A percentile compares a stretch with the other conserved stretches of the same genome.
phyloP scores from a whole-genome alignment of 2,113 vertebrate species.

The Corythaixoides concolor region DNA sequence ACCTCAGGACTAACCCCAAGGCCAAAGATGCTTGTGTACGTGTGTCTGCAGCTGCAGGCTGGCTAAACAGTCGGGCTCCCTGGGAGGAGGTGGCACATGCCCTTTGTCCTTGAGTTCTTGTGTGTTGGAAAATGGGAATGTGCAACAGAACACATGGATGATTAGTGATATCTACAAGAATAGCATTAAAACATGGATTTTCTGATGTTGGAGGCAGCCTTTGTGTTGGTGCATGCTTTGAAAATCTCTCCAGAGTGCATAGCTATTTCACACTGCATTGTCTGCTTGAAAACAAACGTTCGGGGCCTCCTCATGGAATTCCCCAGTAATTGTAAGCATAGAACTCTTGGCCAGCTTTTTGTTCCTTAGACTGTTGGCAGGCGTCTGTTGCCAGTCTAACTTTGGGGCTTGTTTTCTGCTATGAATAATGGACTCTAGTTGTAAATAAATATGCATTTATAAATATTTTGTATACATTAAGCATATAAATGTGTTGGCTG shows the following conservation, averaged over 20 bases:
- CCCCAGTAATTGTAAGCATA: neutral
- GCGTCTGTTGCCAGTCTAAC: neutral
- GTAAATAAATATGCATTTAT: slow-evolving; percentile 79
- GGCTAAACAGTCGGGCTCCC: neutral
- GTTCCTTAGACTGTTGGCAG: slow-evolving; percentile 55
- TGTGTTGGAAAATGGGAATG: neutral
- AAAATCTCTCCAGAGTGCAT: neutral
- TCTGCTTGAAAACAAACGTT: slow-evolving; percentile 20
- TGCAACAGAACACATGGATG: neutral
- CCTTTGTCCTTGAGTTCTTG: neutral
- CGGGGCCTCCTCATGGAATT: slow-evolving; percentile 3
- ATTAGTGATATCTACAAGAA: neutral
- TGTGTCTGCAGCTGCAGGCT: slow-evolving; percentile 25
- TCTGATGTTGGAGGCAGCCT: neutral
- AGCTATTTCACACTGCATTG: slow-evolving; percentile 8
- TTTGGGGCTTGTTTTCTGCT: slow-evolving; percentile 36
- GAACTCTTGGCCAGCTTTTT: slow-evolving; percentile 42
- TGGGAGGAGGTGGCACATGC: neutral
- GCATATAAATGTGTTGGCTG: slow-evolving; percentile 59
- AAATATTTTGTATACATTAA: slow-evolving; percentile 80
- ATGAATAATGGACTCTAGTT: slow-evolving; percentile 46
- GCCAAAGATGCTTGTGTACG: slow-evolving; percentile 64
- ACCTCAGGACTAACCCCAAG: slow-evolving; percentile 76
- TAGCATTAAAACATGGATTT: neutral
- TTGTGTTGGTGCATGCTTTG: neutral